These are phyloP conservation scores for Cyrtorhinus lividipennis DNA, from an alignment of 1,140 invertebrate species.

Conservation along the genomic window DNA sequence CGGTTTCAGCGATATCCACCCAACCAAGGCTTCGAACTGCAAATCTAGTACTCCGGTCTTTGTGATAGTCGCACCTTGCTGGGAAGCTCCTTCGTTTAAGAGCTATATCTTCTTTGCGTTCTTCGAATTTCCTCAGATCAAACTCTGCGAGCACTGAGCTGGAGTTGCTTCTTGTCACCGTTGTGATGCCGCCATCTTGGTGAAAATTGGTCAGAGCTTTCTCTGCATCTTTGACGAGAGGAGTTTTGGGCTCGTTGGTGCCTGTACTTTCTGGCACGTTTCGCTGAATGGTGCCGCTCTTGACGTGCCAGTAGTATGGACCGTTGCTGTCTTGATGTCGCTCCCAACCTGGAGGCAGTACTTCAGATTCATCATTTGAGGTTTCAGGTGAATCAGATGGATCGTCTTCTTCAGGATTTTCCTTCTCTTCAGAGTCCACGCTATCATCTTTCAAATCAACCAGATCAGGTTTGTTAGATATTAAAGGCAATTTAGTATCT, in stretches of 20 bases:
- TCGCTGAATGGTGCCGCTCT: slow-evolving; percentile 90
- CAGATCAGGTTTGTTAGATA: slow-evolving; percentile 28
- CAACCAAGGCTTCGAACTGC: slow-evolving; percentile 82
- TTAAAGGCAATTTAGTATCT: slow-evolving; percentile 24
- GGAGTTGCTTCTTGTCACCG: slow-evolving; percentile 61
- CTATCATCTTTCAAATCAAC: slow-evolving; percentile 25
- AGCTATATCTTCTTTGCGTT: slow-evolving; percentile 54
- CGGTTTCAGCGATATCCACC: slow-evolving; percentile 87
- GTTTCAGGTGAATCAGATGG: slow-evolving; percentile 15
- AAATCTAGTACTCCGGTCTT: slow-evolving; percentile 65
- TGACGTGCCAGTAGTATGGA: slow-evolving; percentile 96
- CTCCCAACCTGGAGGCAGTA: slow-evolving; percentile 76
- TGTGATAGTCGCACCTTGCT: slow-evolving; percentile 54
- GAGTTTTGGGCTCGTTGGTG: slow-evolving; percentile 34
- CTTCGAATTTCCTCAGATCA: slow-evolving; percentile 37
- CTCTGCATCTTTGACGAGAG: slow-evolving; percentile 41
- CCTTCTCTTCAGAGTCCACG: neutral
- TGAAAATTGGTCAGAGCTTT: slow-evolving; percentile 38
- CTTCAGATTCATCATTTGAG: slow-evolving; percentile 26
- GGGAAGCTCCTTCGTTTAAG: slow-evolving; percentile 71
- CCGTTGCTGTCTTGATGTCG: slow-evolving; percentile 87
- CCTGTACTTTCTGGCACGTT: slow-evolving; percentile 53
- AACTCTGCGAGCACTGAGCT: slow-evolving; percentile 59
- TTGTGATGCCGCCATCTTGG: slow-evolving; percentile 39
- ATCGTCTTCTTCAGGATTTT: neutral